Percentiles rank a stretch among this genome's conserved stretches.
phyloP scores from a whole-genome alignment of 1,140 invertebrate genomes.

The Ctenoplectra terminalis region DNA sequence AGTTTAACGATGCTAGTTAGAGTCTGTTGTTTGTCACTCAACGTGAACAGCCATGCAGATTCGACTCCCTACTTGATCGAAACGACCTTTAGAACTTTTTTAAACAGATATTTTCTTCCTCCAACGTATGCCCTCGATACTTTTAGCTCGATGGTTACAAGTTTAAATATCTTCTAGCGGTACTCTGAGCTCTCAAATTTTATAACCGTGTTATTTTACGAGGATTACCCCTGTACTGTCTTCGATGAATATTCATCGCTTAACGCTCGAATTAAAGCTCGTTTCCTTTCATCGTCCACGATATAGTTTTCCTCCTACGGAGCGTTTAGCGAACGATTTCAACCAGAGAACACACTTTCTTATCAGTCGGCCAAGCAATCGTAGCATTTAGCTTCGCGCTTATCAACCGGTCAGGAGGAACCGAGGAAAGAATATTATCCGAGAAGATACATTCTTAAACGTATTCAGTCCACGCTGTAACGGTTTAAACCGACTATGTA shows the following conservation, averaged over 20 bases:
- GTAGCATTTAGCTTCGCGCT: background rate
- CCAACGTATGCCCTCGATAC: no score
- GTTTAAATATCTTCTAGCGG: background rate
- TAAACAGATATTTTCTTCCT: background rate
- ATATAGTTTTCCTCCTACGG: background rate
- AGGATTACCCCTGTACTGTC: background rate
- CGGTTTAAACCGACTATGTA: conserved; percentile 4
- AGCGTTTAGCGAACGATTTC: conserved; percentile 3
- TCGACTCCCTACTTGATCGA: background rate
- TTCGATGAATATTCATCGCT: background rate
- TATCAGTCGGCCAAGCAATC: conserved; percentile 26
- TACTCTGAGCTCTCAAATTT: background rate
- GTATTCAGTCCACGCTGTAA: conserved; percentile 42
- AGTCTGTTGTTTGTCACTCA: conserved; percentile 13
- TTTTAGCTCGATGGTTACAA: background rate
- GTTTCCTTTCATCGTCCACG: background rate
- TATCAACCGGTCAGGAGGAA: conserved; percentile 2
- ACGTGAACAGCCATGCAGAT: no score
- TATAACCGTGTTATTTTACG: no score
- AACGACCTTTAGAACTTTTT: background rate
- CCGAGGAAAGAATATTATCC: conserved; percentile 44
- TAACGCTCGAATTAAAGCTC: background rate
- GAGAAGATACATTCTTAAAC: background rate
- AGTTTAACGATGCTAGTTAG: conserved; percentile 41
- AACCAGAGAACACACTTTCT: background rate